Evolutionary conservation across 2,888 invertebrate species (phyloP).

Genomic region (Erebia epiphron): DNA sequence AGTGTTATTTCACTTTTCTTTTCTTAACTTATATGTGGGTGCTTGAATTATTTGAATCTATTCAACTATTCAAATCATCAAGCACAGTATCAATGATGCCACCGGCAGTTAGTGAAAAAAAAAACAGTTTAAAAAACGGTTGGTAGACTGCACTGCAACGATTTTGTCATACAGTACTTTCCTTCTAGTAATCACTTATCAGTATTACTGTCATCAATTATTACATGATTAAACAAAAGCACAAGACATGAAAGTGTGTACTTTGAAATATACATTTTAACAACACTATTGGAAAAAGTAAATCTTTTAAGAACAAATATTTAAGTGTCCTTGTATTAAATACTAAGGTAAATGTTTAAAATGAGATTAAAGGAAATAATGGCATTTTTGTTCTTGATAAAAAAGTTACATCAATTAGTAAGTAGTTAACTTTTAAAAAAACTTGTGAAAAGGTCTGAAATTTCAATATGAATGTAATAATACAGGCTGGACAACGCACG

Average conservation of each 20-base stretch:
- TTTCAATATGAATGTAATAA: background rate
- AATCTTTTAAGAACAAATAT: background rate
- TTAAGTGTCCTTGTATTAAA: too few species aligned
- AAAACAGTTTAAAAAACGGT: background rate
- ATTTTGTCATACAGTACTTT: background rate
- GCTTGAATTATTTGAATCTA: slow-evolving; percentile 6
- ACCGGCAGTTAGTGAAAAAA: background rate
- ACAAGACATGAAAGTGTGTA: too few species aligned
- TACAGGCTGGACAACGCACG: slow-evolving; percentile 74
- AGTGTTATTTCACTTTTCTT: slow-evolving; percentile 22
- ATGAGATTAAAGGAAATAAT: too few species aligned
- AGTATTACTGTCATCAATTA: background rate
- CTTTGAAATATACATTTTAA: too few species aligned
- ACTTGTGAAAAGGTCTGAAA: background rate
- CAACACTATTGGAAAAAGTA: too few species aligned
- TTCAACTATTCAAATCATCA: background rate
- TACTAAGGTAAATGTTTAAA: too few species aligned
- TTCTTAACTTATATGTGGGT: background rate
- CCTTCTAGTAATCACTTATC: background rate
- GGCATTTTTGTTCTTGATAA: background rate
- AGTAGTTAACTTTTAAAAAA: too few species aligned
- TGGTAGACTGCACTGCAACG: background rate
- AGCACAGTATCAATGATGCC: background rate
- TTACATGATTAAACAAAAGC: too few species aligned
- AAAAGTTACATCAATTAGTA: too few species aligned